These are phyloP conservation scores for Falco rusticolus DNA, from an alignment of 2,797 vertebrate species.

Conservation along the genomic window DNA sequence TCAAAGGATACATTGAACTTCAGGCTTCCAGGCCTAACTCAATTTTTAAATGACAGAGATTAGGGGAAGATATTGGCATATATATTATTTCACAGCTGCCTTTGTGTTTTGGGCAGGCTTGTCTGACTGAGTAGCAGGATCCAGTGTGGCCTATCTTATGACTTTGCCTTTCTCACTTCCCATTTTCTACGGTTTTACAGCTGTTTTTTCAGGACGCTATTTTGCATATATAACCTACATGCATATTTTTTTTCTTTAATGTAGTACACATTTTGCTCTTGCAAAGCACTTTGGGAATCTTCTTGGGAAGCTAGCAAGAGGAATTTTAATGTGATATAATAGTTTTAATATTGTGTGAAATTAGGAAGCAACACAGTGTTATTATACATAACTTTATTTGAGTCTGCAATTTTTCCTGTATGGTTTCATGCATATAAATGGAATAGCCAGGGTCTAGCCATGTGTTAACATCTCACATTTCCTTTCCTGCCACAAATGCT, in stretches of 20 bases:
- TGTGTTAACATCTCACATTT: slow-evolving; percentile 62
- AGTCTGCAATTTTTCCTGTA: slow-evolving; percentile 58
- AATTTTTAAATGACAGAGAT: background rate
- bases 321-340: slow-evolving; percentile 35
- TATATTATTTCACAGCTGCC: background rate
- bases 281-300: background rate
- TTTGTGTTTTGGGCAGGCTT: background rate
- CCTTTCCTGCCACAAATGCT: slow-evolving; percentile 54
- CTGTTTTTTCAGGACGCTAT: background rate
- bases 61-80: background rate
- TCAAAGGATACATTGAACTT: background rate
- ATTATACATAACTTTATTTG: slow-evolving; percentile 47
- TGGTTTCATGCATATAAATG: slow-evolving; percentile 60
- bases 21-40: background rate
- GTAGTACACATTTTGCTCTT: background rate
- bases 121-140: background rate
- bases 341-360: slow-evolving; percentile 41
- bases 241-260: background rate
- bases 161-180: background rate
- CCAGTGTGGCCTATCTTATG: background rate
- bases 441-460: slow-evolving; percentile 22
- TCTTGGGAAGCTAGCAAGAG: background rate
- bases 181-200: background rate
- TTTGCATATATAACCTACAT: background rate
- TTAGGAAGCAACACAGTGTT: slow-evolving; percentile 25